Evolutionary conservation across 2,888 invertebrate genomes (phyloP), one percentile per base, ranked within the genome.

Genomic region (Eudemis profundana): DNA sequence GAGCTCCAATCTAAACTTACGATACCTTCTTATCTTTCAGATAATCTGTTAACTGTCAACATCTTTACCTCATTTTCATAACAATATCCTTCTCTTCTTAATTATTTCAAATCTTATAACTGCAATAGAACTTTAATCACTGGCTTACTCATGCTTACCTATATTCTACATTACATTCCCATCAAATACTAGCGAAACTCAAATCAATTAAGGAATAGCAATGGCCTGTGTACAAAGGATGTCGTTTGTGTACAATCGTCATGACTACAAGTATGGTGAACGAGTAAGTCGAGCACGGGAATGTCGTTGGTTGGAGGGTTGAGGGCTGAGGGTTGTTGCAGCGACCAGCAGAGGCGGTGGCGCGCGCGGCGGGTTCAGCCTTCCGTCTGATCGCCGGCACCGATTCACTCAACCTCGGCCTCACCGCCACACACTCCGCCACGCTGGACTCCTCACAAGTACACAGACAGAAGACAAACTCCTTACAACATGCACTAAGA

Each of bases 301-400:
- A 51, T 54, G 60, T 72, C 74, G 74, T 78, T 78, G 80, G 75
- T 75, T 74, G 72, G 79, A 73, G 76, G 78, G 74, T 74, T 79
- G 76, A 68, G 63, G 62, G 54, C 33, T 47, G 65, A 59, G 68
- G 64, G 57, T 57, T 79, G 76, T 90, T 88, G 72, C 92, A 96
- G 96, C 95, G 94, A 86, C 95, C 96, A 80, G 96, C 96, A 82
- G 96, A 95, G 93, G 94, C 95, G 85, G 94, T 96, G 92, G 96
- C 96, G 79, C 93, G 96, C 85, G 95, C 96, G 78, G 96, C 95
- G 69, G 96, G 96, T 81, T 94, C 95, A 78, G 95, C 96, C 80
- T 96, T 95, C 93, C 94, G 96, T 70, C 94, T 96, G 89, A 94
- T 96, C 82, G 95, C 96, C 76, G 91, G 91, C 83, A 96, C 96